phyloP scores from a whole-genome alignment of 2,888 invertebrate species.

The Crematogaster levior region DNA sequence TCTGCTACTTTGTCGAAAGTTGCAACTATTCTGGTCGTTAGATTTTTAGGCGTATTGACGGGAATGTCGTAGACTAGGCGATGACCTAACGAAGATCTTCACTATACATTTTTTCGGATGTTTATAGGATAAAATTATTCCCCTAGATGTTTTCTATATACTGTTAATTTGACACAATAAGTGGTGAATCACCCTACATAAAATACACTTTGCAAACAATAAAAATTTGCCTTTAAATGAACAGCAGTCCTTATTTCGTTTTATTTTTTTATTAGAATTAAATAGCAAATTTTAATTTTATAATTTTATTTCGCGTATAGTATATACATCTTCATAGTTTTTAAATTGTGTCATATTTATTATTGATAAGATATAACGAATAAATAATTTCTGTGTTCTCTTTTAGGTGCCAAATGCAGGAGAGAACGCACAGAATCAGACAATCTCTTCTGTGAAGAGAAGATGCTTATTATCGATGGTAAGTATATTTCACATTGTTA shows the following conservation, averaged over 20 bases:
- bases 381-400: slow-evolving; percentile 43
- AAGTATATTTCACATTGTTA: slow-evolving; percentile 63
- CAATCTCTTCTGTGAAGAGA: slow-evolving; percentile 85
- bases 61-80: no score
- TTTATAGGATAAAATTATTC: no score
- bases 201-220: background rate
- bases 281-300: background rate
- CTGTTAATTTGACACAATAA: no score
- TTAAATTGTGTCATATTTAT: background rate
- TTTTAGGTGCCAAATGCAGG: slow-evolving; percentile 82
- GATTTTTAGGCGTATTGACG: no score
- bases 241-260: background rate
- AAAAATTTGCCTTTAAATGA: background rate
- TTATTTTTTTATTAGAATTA: background rate
- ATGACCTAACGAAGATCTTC: no score
- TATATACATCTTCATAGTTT: background rate
- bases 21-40: no score
- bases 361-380: background rate
- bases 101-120: no score
- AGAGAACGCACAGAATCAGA: slow-evolving; percentile 83
- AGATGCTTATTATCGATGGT: slow-evolving; percentile 85
- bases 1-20: no score
- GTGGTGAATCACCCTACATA: no score
- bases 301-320: background rate
- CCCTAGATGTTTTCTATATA: no score